Percentiles rank a stretch among this genome's conserved stretches.
These are phyloP conservation scores for Drosophila algonquin DNA, from an alignment of 2,888 invertebrate genomes.

Conservation along the genomic window DNA sequence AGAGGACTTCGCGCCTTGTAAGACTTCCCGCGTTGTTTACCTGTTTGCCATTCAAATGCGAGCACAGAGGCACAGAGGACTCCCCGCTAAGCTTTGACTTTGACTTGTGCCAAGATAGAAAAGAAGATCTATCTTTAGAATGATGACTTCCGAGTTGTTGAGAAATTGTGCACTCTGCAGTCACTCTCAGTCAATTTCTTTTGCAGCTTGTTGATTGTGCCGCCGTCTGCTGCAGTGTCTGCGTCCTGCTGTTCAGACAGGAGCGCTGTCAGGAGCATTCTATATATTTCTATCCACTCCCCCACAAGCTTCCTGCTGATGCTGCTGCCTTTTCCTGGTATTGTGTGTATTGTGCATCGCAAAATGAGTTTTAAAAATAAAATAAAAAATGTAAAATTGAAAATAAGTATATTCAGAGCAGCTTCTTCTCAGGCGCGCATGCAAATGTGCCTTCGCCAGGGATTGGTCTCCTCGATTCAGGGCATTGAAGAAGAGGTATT, in stretches of 20 bases:
- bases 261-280: conserved; percentile 6
- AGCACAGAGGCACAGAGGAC: neutral
- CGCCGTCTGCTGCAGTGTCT: neutral
- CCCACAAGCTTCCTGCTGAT: conserved; percentile 2
- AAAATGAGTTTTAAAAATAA: conserved; percentile 64
- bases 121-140: neutral
- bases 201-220: conserved; percentile 17
- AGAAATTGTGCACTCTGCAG: conserved; percentile 9
- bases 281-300: conserved; percentile 15
- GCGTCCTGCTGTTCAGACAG: neutral
- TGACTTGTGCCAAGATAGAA: neutral
- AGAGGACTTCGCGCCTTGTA: neutral
- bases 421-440: conserved; percentile 57
- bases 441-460: conserved; percentile 32
- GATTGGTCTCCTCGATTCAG: conserved; percentile 20
- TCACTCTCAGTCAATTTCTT: conserved; percentile 13
- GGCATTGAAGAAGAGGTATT: conserved; percentile 63
- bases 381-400: conserved; percentile 39
- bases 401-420: conserved; percentile 63
- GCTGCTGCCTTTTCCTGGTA: neutral
- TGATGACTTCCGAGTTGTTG: conserved; percentile 2
- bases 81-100: neutral
- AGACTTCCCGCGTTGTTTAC: neutral
- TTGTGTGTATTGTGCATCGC: conserved; percentile 54
- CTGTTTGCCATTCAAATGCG: conserved; percentile 17